Base-by-base conservation (phyloP, 2,797 vertebrate genomes). In the Uromys caudimaculatus region DNA sequence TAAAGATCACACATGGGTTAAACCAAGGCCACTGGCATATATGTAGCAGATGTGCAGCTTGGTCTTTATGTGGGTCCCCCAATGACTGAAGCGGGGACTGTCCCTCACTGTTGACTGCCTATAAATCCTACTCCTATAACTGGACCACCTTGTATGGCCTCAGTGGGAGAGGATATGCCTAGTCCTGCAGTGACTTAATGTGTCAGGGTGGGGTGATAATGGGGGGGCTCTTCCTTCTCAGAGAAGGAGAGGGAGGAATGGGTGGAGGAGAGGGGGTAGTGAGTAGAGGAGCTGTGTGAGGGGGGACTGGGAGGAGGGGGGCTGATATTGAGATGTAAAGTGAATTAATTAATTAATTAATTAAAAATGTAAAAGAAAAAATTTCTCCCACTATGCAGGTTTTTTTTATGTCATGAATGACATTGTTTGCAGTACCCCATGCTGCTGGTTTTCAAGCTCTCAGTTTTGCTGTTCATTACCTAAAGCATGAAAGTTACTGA, bases 391-490 rank as follows among this genome's bases (percentile, higher is more conserved):
- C 64, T 88, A 27, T 89, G 1, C 87, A 50, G 3, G 2, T 85
- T 32, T n/a, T 91, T 95, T 90, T 85, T 41, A 94, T 29, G 87
- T 73, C 91, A 95, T 62, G 82, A 10, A 87, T 92, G 9, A 3
- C 64, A 90, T 60, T 73, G 13, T 75, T 94, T 95, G 21, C 4
- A 88, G 13, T 78, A 96, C 56, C 95, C 98, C 96, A 98, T 97
- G 94, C 89, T 98, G 29, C 54, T 47, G 96, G 97, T 98, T 98
- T 85, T 54, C 77, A 96, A 79, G 86, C 90, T 98, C 98, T 98
- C 89, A 97, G 98, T 97, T 96, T 96, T 90, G 96, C 95, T 97
- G 98, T 95, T 98, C 83, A 97, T 96, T 93, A 97, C 94, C 1
- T 38, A 95, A 8, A 69, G 6, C 21, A 82, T 79, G 67, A 96